Evolutionary conservation across 2,113 vertebrate species (phyloP), one percentile per base, ranked within the genome.

Genomic region (Gadus chalcogrammus): DNA sequence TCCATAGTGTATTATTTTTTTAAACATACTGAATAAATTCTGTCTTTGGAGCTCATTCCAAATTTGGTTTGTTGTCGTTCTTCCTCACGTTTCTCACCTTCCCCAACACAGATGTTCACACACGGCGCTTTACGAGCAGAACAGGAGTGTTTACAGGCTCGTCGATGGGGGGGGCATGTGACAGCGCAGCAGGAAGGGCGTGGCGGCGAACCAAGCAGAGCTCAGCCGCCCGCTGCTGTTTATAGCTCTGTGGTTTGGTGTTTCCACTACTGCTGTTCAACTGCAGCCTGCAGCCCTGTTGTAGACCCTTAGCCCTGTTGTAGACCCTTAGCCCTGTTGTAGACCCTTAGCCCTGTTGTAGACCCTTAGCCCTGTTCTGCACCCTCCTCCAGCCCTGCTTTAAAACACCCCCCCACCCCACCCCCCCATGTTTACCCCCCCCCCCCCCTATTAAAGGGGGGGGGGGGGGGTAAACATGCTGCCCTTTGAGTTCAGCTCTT

Each of bases 231-330:
- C 71, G 72, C 61, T 24, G 55, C 81, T 75, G 86, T 90, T 89
- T 91, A 87, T 87, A 89, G 88, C 86, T 73, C 67, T 84, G 84
- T 72, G 87, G 86, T 91, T 90, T 4, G 4, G 31, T 3, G 31
- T 3, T 35, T 87, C 78, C 82, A 82, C 4, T 4, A 7, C 31
- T 5, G 31, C 31, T 5, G 31, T 35, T 5, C 31, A 35, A 7
- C 31, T 35, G 31, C 4, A 35, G 3, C 31, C 31, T 35, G 28
- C 4, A 35, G 31, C 31, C 24, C 24, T 24, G 24, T 24, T 24
- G 2, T 24, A 20, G 24, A 2, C 24, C 24, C 24, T 24, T 24
- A 35, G 31, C 31, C 31, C 31, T 35, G 31, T 7, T 7, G 3
- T 35, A 4, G 3, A 7, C 31, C 31, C 31, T 4, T 73, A 74